Percentiles rank a stretch among this genome's conserved stretches.
These are phyloP conservation scores for Colletes gigas DNA, from an alignment of 1,140 invertebrate species.

Conservation along the genomic window DNA sequence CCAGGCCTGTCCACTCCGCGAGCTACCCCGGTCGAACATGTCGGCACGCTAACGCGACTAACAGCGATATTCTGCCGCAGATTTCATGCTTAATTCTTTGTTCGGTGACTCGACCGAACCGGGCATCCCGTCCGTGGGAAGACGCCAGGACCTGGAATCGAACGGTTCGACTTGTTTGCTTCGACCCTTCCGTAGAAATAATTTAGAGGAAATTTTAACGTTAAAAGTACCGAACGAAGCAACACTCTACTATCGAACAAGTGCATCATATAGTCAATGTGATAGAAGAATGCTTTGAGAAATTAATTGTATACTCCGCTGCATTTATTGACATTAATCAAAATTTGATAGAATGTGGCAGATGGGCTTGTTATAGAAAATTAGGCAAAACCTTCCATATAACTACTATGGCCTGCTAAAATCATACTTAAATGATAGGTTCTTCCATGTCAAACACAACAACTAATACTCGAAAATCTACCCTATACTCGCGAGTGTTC, in stretches of 20 bases:
- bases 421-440: neutral
- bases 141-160: too few relatives aligned
- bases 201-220: too few relatives aligned
- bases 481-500: too few relatives aligned
- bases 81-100: neutral
- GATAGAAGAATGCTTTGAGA: too few relatives aligned
- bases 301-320: too few relatives aligned
- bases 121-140: neutral
- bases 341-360: too few relatives aligned
- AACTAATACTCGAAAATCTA: neutral
- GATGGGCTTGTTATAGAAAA: neutral
- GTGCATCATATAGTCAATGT: too few relatives aligned
- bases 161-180: too few relatives aligned
- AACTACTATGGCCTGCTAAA: neutral
- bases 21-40: constrained; percentile 29
- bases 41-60: constrained; percentile 18
- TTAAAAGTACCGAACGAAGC: too few relatives aligned
- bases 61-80: neutral
- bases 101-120: neutral
- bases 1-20: constrained; percentile 2
- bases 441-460: neutral
- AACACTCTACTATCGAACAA: too few relatives aligned
- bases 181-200: too few relatives aligned
- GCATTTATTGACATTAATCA: too few relatives aligned
- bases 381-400: neutral